Percentiles rank a stretch among this genome's conserved stretches.
phyloP scores from a whole-genome alignment of 2,888 invertebrate species.

The Mantis religiosa region DNA sequence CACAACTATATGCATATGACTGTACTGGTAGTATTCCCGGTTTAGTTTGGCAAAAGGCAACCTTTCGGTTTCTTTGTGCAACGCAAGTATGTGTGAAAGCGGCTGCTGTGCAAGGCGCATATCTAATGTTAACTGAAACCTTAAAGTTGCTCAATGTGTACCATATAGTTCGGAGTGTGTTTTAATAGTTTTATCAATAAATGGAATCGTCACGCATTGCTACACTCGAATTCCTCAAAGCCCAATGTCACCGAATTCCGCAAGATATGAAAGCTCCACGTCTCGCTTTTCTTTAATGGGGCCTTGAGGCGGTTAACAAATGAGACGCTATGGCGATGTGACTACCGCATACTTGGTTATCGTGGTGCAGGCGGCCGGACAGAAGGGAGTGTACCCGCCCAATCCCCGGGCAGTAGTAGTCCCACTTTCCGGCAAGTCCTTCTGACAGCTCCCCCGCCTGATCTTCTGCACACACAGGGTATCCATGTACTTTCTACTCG shows the following conservation, averaged over 20 bases:
- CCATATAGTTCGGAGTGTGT: background rate
- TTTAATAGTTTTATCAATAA: background rate
- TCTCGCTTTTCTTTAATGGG: background rate
- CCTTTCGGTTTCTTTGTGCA: background rate
- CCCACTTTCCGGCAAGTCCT: background rate
- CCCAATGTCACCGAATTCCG: background rate
- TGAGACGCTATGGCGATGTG: background rate
- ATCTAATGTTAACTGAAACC: background rate
- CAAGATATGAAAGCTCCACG: background rate
- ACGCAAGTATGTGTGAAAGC: background rate
- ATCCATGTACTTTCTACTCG: background rate
- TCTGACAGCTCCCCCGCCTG: constrained; percentile 11
- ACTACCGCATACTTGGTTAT: constrained; percentile 3
- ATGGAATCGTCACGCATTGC: background rate
- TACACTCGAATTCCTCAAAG: background rate
- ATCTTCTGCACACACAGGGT: background rate
- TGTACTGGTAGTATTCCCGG: too few species aligned
- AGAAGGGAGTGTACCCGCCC: background rate
- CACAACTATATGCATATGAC: too few species aligned
- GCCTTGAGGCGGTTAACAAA: background rate
- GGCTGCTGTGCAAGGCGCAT: background rate
- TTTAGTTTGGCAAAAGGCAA: background rate
- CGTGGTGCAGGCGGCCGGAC: background rate
- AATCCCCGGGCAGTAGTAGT: background rate
- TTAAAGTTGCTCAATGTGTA: background rate